These are phyloP conservation scores for Dryobota labecula DNA, from an alignment of 2,888 invertebrate genomes.

Conservation along the genomic window DNA sequence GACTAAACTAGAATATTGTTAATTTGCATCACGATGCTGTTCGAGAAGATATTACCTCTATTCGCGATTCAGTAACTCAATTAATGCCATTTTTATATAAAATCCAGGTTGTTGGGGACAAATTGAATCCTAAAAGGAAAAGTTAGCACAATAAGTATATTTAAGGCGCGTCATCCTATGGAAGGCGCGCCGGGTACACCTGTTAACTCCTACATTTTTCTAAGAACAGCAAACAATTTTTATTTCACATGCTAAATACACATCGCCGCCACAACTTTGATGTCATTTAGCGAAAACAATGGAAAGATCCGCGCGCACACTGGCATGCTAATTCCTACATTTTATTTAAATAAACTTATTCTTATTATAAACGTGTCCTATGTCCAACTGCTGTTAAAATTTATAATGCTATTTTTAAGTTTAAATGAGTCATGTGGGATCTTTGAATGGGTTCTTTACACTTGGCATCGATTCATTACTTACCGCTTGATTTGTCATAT, in stretches of 20 bases:
- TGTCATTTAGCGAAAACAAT: slow-evolving; percentile 91
- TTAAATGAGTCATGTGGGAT: slow-evolving; percentile 86
- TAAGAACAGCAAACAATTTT: slow-evolving; percentile 81
- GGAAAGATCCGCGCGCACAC: slow-evolving; percentile 83
- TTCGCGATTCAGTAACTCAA: slow-evolving; percentile 60
- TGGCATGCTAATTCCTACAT: slow-evolving; percentile 85
- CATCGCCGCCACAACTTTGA: slow-evolving; percentile 87
- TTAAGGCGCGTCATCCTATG: slow-evolving; percentile 46
- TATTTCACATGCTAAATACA: slow-evolving; percentile 87
- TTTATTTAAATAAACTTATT: slow-evolving; percentile 90
- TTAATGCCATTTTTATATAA: slow-evolving; percentile 34
- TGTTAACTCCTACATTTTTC: slow-evolving; percentile 77
- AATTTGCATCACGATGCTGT: slow-evolving; percentile 69
- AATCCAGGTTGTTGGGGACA: slow-evolving; percentile 16
- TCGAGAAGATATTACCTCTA: slow-evolving; percentile 68
- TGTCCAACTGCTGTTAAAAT: slow-evolving; percentile 85
- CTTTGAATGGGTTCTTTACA: slow-evolving; percentile 81
- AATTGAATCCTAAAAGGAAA: slow-evolving; percentile 50
- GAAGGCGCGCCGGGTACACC: slow-evolving; percentile 68
- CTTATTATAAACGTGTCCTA: slow-evolving; percentile 85
- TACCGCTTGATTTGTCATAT: slow-evolving; percentile 67
- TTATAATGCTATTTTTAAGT: slow-evolving; percentile 88
- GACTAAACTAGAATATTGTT: slow-evolving; percentile 70
- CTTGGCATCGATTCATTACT: slow-evolving; percentile 76
- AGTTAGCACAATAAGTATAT: slow-evolving; percentile 42